Evolutionary conservation across 2,113 vertebrate species (phyloP).

Genomic region (Oenanthe melanoleuca): DNA sequence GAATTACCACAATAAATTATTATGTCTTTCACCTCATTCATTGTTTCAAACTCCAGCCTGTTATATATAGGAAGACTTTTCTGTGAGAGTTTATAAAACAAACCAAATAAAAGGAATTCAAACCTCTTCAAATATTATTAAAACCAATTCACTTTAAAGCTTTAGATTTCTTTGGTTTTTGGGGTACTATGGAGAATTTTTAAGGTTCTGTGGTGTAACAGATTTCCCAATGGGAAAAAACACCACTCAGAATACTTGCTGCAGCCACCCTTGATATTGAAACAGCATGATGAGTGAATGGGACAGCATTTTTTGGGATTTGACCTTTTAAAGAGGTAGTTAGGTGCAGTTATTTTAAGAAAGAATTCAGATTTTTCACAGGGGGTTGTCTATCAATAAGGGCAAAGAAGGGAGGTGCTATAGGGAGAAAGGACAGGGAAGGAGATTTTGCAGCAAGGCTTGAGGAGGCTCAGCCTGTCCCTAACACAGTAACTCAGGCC

Average conservation of each 20-base stretch:
- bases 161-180: not conserved
- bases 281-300: not conserved
- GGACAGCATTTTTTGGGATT: not conserved
- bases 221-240: not conserved
- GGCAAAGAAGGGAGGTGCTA: not conserved
- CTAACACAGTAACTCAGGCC: not conserved
- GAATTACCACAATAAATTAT: not conserved
- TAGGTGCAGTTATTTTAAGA: not conserved
- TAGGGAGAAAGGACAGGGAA: not conserved
- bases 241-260: not conserved
- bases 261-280: not conserved
- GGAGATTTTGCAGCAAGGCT: not conserved
- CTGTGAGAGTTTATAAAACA: not conserved
- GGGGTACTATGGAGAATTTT: not conserved
- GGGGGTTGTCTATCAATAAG: not conserved
- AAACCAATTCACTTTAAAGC: not conserved
- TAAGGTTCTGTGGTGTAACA: not conserved
- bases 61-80: not conserved
- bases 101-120: not conserved
- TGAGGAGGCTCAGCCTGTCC: not conserved
- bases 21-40: not conserved
- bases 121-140: not conserved
- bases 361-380: not conserved
- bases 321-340: not conserved
- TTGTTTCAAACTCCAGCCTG: not conserved